A percentile compares a stretch with the other conserved stretches of the same genome.
Conservation (phyloP, 2,888 invertebrate species). For the Neoascia interrupta region DNA sequence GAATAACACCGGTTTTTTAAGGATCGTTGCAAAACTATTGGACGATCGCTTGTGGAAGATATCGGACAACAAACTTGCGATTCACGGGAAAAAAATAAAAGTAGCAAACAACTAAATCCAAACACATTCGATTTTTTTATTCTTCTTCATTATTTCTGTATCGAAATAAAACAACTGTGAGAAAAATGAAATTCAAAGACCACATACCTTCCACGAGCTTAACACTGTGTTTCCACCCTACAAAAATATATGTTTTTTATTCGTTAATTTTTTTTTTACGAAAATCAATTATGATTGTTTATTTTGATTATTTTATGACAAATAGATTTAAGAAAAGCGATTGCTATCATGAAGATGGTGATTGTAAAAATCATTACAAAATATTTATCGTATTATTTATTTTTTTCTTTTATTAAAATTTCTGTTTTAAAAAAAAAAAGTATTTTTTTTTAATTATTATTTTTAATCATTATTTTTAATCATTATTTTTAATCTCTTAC, state of each 20-base stretch:
- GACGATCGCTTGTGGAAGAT: slow-evolving; percentile 65
- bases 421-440: no score
- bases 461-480: slow-evolving; percentile 20
- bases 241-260: slow-evolving; percentile 22
- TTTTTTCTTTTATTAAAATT: no score
- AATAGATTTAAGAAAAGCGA: slow-evolving; percentile 40
- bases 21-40: slow-evolving; percentile 27
- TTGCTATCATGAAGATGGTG: slow-evolving; percentile 35
- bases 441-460: neutral
- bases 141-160: no score
- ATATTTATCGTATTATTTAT: slow-evolving; percentile 40
- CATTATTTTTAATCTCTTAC: slow-evolving; percentile 34
- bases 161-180: slow-evolving; percentile 18
- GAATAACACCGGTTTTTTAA: slow-evolving; percentile 58
- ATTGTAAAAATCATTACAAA: slow-evolving; percentile 56
- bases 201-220: slow-evolving; percentile 62
- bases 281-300: slow-evolving; percentile 1
- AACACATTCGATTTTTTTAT: no score
- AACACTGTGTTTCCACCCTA: slow-evolving; percentile 61
- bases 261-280: slow-evolving; percentile 2
- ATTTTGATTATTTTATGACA: slow-evolving; percentile 53
- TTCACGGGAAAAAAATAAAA: no score
- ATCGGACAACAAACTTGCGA: slow-evolving; percentile 28
- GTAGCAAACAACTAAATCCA: no score
- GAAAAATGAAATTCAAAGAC: slow-evolving; percentile 15